phyloP scores from a whole-genome alignment of 2,888 invertebrate species.

The Andrena hattorfiana region DNA sequence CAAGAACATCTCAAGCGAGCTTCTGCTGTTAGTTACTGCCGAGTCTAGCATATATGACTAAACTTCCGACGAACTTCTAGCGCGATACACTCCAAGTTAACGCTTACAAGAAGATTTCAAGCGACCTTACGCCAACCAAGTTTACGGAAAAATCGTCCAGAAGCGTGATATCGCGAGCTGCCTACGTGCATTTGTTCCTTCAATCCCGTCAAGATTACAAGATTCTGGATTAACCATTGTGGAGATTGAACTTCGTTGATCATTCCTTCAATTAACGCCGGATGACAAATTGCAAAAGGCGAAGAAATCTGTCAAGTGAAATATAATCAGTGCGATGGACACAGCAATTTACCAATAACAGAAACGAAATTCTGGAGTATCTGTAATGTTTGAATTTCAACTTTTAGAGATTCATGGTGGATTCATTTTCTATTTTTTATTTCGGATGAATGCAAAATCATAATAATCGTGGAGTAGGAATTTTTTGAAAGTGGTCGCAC shows the following conservation, averaged over 20 bases:
- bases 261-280: not conserved
- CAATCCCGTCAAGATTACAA: not conserved
- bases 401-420: too few species aligned
- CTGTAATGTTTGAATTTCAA: too few species aligned
- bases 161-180: not conserved
- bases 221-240: not conserved
- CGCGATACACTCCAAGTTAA: constrained; percentile 31
- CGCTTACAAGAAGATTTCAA: constrained; percentile 14
- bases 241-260: not conserved
- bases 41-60: constrained; percentile 42
- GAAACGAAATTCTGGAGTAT: too few species aligned
- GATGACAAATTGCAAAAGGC: not conserved
- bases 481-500: too few species aligned
- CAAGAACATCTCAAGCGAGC: constrained; percentile 31
- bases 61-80: constrained; percentile 41
- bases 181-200: not conserved
- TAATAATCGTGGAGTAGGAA: too few species aligned
- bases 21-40: constrained; percentile 29
- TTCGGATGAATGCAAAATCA: too few species aligned
- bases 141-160: constrained; percentile 23
- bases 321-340: too few species aligned
- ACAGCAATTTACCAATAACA: too few species aligned
- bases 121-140: constrained; percentile 11
- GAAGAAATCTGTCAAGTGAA: too few species aligned
- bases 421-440: too few species aligned